These are phyloP conservation scores for Muschampia plurimacula DNA, from an alignment of 2,888 invertebrate genomes.

Conservation along the genomic window DNA sequence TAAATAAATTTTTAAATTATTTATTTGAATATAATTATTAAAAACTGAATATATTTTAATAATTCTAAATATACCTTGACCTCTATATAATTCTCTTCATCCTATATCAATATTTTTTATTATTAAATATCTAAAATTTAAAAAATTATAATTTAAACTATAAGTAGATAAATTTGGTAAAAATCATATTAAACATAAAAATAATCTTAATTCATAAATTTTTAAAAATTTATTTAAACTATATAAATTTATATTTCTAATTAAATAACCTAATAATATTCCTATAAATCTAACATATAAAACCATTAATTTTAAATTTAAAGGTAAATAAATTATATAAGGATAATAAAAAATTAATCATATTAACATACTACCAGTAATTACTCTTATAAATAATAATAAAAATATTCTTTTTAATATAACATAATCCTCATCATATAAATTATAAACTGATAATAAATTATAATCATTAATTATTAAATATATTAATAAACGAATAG, in stretches of 20 bases:
- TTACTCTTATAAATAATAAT: slow-evolving; percentile 80
- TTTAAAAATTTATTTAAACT: slow-evolving; percentile 70
- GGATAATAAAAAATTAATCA: slow-evolving; percentile 59
- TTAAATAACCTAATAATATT: slow-evolving; percentile 65
- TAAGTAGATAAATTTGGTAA: slow-evolving; percentile 78
- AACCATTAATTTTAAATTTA: slow-evolving; percentile 81
- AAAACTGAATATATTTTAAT: slow-evolving; percentile 70
- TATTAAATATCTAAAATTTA: slow-evolving; percentile 70
- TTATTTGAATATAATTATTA: slow-evolving; percentile 44
- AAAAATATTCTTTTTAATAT: slow-evolving; percentile 80
- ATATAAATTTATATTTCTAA: slow-evolving; percentile 50
- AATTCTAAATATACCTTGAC: slow-evolving; percentile 68
- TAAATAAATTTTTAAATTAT: slow-evolving; percentile 71
- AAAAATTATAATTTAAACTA: slow-evolving; percentile 74
- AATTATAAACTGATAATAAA: slow-evolving; percentile 75
- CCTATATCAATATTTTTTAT: slow-evolving; percentile 46
- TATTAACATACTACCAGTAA: slow-evolving; percentile 61
- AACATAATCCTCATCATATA: slow-evolving; percentile 77
- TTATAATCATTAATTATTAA: slow-evolving; percentile 78
- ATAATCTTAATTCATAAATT: slow-evolving; percentile 52
- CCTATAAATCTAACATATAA: slow-evolving; percentile 80
- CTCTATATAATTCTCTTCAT: slow-evolving; percentile 49
- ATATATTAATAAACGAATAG: slow-evolving; percentile 85
- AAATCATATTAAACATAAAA: slow-evolving; percentile 79
- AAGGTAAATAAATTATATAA: slow-evolving; percentile 82